These are phyloP conservation scores for Mamestra configurata DNA, from an alignment of 1,140 invertebrate species.

Conservation along the genomic window DNA sequence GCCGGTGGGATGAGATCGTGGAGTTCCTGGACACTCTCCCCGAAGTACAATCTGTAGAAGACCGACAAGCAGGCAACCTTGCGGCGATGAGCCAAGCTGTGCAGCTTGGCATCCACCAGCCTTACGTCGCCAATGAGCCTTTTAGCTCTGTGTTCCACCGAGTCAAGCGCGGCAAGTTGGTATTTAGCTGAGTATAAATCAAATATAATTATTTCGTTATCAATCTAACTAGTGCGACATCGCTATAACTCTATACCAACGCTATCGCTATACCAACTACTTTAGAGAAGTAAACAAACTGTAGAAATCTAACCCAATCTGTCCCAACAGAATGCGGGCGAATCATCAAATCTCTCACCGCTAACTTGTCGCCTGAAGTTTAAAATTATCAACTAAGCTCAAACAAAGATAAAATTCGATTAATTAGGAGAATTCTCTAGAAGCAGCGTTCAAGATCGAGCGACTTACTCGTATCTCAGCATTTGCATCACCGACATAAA, in stretches of 20 bases:
- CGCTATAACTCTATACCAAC: background rate
- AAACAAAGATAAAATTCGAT: slow-evolving; percentile 1
- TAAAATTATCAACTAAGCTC: slow-evolving; percentile 14
- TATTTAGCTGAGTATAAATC: too few relatives aligned
- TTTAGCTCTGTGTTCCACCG: too few relatives aligned
- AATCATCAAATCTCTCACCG: background rate
- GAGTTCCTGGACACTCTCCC: too few relatives aligned
- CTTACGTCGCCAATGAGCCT: too few relatives aligned
- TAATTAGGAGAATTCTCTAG: background rate
- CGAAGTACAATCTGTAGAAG: too few relatives aligned
- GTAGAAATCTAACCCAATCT: slow-evolving; percentile 1
- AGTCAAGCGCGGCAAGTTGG: too few relatives aligned
- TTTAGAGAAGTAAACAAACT: background rate
- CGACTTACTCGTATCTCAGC: too few relatives aligned
- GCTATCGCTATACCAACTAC: too few relatives aligned
- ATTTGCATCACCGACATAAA: background rate
- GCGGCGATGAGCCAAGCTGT: too few relatives aligned
- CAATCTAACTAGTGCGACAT: background rate
- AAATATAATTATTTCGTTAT: background rate
- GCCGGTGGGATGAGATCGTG: too few relatives aligned
- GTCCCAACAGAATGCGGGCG: slow-evolving; percentile 3
- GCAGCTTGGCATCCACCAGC: too few relatives aligned
- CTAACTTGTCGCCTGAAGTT: background rate
- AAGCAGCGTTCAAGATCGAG: background rate
- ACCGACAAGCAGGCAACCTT: too few relatives aligned